Evolutionary conservation across 2,888 invertebrate species (phyloP), one percentile per base, ranked within the genome.

Genomic region (Seira musarum): DNA sequence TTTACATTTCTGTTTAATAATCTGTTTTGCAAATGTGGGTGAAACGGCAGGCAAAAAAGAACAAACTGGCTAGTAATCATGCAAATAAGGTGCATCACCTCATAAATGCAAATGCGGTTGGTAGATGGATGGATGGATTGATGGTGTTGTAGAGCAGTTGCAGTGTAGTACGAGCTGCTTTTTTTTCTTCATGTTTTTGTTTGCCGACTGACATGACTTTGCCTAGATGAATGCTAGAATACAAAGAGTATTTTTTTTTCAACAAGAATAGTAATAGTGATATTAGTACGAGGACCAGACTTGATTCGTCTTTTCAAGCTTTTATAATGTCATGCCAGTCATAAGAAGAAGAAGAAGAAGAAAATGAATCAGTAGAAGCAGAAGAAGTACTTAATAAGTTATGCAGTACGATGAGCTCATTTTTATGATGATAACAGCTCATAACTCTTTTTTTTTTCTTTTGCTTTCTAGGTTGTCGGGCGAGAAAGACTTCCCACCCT

Each of bases 401-500:
- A 40, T 40, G 6, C 40, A 40, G 40, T 40, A 40, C 6, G 13
- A 40, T 40, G 40, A 40, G 40, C 13, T 40, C 40, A 40, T 8
- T 40, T n/a, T 40, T 40, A 40, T 40, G 40, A 40, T 13, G 40
- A 40, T 40, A 21, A 13, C 53, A 22, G 63, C 67, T 68, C 70
- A 63, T 63, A 30, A 57, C 19, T 67, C 57, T 49, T 17, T 46
- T 35, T 67, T 73, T 10, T 67, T n/a, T 19, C 10, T 65, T n/a
- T 46, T 60, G 61, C 65, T 78, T 68, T 72, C 60, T 74, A 85
- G 85, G 73, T 81, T 3, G 92, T 95, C 68, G 95, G 95, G 19
- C 91, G 94, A 69, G 92, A 93, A 75, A 91, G 96, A 57, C 90
- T 95, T 88, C 96, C 96, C 0, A 92, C 91, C 73, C 91, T 96